Conservation (phyloP, 2,113 vertebrate species). For the Poeciliopsis retropinna region DNA sequence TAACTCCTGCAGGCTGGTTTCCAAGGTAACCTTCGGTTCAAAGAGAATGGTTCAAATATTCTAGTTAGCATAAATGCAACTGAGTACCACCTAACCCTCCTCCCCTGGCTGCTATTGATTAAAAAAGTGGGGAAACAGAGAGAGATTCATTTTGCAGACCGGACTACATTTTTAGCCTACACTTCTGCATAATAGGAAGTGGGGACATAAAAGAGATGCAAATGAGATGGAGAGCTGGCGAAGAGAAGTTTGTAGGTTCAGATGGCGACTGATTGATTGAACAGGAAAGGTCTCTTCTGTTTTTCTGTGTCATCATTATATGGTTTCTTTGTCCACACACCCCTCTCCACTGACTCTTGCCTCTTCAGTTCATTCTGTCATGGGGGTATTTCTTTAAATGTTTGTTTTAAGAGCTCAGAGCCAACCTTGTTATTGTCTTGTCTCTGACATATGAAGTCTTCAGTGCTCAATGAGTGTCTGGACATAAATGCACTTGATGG, state of each 20-base stretch:
- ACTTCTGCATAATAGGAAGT: slow-evolving; percentile 66
- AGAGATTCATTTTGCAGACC: slow-evolving; percentile 48
- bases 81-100: slow-evolving; percentile 39
- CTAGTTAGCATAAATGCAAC: slow-evolving; percentile 64
- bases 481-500: slow-evolving; percentile 38
- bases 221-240: slow-evolving; percentile 53
- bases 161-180: slow-evolving; percentile 48
- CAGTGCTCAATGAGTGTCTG: slow-evolving; percentile 26
- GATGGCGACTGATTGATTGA: slow-evolving; percentile 68
- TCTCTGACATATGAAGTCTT: slow-evolving; percentile 28
- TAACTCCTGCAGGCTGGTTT: slow-evolving; percentile 62
- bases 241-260: slow-evolving; percentile 57
- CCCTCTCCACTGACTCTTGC: slow-evolving; percentile 34
- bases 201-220: slow-evolving; percentile 75
- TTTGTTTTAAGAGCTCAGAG: slow-evolving; percentile 46
- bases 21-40: slow-evolving; percentile 68
- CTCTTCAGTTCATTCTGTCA: slow-evolving; percentile 21
- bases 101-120: slow-evolving; percentile 63
- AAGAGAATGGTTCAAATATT: slow-evolving; percentile 60
- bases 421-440: slow-evolving; percentile 26
- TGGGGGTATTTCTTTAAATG: slow-evolving; percentile 37
- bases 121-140: slow-evolving; percentile 61
- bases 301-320: slow-evolving; percentile 44
- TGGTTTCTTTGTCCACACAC: slow-evolving; percentile 47
- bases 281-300: slow-evolving; percentile 65